Evolutionary conservation across 2,113 vertebrate genomes (phyloP).

Genomic region (Pyxicephalus adspersus): DNA sequence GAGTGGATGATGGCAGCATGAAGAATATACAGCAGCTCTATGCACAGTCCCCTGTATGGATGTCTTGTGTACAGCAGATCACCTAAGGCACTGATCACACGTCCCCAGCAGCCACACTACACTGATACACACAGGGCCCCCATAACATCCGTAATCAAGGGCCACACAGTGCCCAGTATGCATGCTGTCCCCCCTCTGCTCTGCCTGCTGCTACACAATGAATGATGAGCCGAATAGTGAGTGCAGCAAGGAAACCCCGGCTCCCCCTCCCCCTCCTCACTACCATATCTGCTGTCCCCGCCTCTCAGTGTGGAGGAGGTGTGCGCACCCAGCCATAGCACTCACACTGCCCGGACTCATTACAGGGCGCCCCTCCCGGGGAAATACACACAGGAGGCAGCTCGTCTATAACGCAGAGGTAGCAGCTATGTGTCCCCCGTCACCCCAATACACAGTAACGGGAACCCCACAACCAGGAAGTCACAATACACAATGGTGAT

Average conservation of each 20-base stretch:
- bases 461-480: too few species aligned
- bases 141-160: background rate
- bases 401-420: background rate
- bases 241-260: constrained; percentile 21
- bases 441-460: too few species aligned
- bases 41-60: too few species aligned
- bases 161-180: background rate
- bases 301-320: background rate
- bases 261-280: constrained; percentile 26
- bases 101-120: background rate
- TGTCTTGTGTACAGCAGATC: too few species aligned
- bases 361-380: too few species aligned
- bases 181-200: background rate
- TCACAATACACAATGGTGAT: too few species aligned
- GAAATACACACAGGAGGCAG: background rate
- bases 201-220: background rate
- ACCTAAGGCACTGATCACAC: background rate
- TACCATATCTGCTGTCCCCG: constrained; percentile 10
- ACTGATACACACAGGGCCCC: background rate
- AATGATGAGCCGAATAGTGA: constrained; percentile 40
- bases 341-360: too few species aligned
- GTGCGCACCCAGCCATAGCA: background rate
- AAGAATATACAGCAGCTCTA: background rate
- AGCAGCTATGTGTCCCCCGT: too few species aligned
- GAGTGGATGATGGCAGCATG: background rate